phyloP scores from a whole-genome alignment of 2,888 invertebrate genomes.

The Megaustenia siamemsis region DNA sequence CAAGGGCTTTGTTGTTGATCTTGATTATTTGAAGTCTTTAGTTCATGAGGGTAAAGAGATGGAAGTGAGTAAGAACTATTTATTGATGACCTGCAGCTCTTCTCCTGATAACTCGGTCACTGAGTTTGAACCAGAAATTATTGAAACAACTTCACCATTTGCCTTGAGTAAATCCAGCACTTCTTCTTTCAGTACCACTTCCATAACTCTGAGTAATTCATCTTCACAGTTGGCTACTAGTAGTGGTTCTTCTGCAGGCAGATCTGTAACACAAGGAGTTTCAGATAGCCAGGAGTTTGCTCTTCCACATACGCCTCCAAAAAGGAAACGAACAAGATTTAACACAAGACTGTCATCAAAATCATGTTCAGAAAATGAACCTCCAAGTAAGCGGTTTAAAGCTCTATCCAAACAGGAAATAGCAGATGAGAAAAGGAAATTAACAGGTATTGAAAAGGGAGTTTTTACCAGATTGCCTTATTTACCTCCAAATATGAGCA shows the following conservation, averaged over 20 bases:
- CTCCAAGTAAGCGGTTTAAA: slow-evolving; percentile 1
- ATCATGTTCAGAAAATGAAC: not conserved
- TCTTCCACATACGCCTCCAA: not conserved
- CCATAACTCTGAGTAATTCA: not conserved
- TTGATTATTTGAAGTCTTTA: not conserved
- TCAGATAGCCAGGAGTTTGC: not conserved
- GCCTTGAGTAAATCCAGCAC: not conserved
- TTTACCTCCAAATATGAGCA: slow-evolving; percentile 42
- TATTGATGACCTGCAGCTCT: slow-evolving; percentile 19
- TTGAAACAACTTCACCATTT: not conserved
- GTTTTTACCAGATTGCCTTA: slow-evolving; percentile 10
- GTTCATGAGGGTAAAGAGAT: not conserved
- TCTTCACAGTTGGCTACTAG: not conserved
- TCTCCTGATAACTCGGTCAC: not conserved
- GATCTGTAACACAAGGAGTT: too few species aligned
- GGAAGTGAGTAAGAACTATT: slow-evolving; percentile 7
- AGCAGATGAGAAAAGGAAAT: slow-evolving; percentile 20
- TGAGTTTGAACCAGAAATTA: slow-evolving; percentile 14
- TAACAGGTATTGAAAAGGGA: not conserved
- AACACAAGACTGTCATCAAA: not conserved
- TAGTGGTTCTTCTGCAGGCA: not conserved
- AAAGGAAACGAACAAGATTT: slow-evolving; percentile 6
- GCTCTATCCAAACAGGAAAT: slow-evolving; percentile 3
- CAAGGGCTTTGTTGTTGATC: slow-evolving; percentile 3
- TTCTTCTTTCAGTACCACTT: not conserved